Evolutionary conservation across 37 sponge, comb jelly and placozoan species (phyloP).

Genomic region (Aplysina aerophoba): DNA sequence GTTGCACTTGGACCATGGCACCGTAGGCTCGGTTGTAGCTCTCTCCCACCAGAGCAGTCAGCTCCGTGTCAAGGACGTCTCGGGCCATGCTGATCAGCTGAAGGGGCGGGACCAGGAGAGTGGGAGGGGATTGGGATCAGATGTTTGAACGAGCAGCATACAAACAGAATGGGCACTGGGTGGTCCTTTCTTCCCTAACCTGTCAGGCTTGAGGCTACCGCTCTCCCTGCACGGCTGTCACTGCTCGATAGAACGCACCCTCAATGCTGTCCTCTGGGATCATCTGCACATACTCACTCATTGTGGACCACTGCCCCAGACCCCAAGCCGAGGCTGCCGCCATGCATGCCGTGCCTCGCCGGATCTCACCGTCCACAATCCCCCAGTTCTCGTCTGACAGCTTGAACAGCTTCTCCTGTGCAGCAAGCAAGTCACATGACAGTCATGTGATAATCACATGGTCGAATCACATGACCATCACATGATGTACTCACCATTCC

Average conservation of each 20-base stretch:
- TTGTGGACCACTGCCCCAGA: conserved; percentile 84
- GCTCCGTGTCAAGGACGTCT: conserved; percentile 87
- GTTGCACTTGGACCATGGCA: conserved; percentile 91
- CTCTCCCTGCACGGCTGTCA: conserved; percentile 70
- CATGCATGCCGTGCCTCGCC: conserved; percentile 87
- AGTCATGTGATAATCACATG: neutral
- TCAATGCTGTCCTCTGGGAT: conserved; percentile 73
- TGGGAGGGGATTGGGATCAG: too few relatives aligned
- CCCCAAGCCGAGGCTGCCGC: conserved; percentile 96
- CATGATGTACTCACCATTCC: conserved; percentile 69
- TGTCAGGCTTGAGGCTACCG: conserved; percentile 68
- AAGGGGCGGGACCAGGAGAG: too few relatives aligned
- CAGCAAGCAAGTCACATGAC: neutral
- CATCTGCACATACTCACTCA: conserved; percentile 78
- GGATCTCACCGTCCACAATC: conserved; percentile 67
- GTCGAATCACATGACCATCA: neutral
- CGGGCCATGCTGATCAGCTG: conserved; percentile 44
- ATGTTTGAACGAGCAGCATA: too few relatives aligned
- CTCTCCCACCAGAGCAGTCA: conserved; percentile 93
- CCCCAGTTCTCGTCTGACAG: conserved; percentile 82
- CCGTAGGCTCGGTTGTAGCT: conserved; percentile 96
- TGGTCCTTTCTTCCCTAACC: conserved; percentile 33
- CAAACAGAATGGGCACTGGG: too few relatives aligned
- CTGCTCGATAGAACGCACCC: conserved; percentile 84
- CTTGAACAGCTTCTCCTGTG: conserved; percentile 73